A percentile compares a stretch with the other conserved stretches of the same genome.
These are phyloP conservation scores for Aplodontia rufa DNA, from an alignment of 2,113 vertebrate species.

Conservation along the genomic window DNA sequence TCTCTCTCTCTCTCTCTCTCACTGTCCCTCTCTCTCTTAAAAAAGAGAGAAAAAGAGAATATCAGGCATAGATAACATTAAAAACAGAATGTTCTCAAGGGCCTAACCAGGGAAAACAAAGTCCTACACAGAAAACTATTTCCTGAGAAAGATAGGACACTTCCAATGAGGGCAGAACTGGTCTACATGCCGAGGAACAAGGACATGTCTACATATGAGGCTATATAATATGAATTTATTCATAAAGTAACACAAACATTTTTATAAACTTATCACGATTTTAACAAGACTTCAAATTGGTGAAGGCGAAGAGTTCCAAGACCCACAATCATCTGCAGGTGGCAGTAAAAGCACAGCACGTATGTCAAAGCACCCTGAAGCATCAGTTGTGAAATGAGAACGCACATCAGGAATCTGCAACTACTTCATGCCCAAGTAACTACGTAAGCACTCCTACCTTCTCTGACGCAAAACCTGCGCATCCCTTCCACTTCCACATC, in stretches of 20 bases:
- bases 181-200: background rate
- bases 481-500: background rate
- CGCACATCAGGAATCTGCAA: background rate
- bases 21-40: too few relatives aligned
- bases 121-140: conserved; percentile 13
- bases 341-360: conserved; percentile 9
- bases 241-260: background rate
- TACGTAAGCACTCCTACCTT: background rate
- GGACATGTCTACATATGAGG: background rate
- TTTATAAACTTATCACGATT: background rate
- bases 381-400: background rate
- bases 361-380: background rate
- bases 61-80: background rate
- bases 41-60: too few relatives aligned
- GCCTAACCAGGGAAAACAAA: background rate
- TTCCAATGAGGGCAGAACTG: background rate
- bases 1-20: too few relatives aligned
- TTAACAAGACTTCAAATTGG: background rate
- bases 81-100: conserved; percentile 4
- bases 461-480: background rate
- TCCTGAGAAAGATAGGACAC: background rate
- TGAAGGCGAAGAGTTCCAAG: background rate
- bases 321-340: background rate
- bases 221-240: background rate
- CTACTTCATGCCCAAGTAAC: background rate